Evolutionary conservation across 2,888 invertebrate genomes (phyloP).

Genomic region (Silvanus unidentatus): DNA sequence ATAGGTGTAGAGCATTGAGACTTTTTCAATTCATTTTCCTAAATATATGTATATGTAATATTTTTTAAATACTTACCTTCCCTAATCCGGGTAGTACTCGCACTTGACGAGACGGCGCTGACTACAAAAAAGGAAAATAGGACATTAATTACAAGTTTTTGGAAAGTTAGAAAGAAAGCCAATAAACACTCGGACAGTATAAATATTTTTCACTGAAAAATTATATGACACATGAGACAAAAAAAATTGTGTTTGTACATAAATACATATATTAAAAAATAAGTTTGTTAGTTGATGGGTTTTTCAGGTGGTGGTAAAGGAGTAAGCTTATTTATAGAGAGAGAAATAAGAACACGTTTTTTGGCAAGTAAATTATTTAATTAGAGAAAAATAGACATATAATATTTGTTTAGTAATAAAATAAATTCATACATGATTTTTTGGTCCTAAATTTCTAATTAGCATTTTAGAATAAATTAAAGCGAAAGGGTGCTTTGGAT

Average conservation of each 20-base stretch:
- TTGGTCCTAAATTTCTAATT: not conserved
- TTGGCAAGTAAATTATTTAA: no score
- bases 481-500: not conserved
- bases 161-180: no score
- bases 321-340: no score
- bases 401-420: no score
- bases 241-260: slow-evolving; percentile 16
- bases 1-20: no score
- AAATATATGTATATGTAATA: no score
- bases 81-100: slow-evolving; percentile 45
- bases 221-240: not conserved
- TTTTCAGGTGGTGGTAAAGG: not conserved
- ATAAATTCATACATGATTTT: no score
- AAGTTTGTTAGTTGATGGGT: slow-evolving; percentile 25
- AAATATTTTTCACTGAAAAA: slow-evolving; percentile 17
- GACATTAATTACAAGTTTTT: slow-evolving; percentile 24
- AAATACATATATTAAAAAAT: slow-evolving; percentile 11
- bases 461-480: slow-evolving; percentile 1
- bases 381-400: no score
- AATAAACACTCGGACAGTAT: slow-evolving; percentile 8
- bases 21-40: no score
- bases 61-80: slow-evolving; percentile 40
- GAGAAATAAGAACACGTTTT: no score
- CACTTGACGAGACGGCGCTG: slow-evolving; percentile 44
- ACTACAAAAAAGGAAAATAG: slow-evolving; percentile 28